Evolutionary conservation across 2,888 invertebrate genomes (phyloP).

Genomic region (Pristionchus exspectatus): DNA sequence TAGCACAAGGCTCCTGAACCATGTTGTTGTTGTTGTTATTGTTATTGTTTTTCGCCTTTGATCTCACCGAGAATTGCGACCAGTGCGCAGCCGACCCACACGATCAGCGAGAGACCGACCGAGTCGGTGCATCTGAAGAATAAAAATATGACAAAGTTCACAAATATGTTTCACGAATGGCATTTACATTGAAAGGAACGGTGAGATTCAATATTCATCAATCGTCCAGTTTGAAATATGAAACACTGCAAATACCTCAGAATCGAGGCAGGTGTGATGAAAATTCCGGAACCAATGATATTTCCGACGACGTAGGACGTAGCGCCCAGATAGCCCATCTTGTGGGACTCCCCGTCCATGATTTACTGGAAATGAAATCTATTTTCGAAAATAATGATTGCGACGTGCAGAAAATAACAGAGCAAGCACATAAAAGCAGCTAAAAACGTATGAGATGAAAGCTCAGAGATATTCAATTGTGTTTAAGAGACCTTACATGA

Average conservation of each 20-base stretch:
- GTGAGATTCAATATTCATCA: background rate
- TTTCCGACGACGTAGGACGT: constrained; percentile 74
- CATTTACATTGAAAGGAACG: background rate
- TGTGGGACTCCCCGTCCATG: constrained; percentile 72
- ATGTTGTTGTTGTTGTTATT: background rate
- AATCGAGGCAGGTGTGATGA: constrained; percentile 74
- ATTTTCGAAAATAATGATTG: no score
- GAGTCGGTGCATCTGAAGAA: constrained; percentile 81
- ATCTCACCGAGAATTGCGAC: constrained; percentile 74
- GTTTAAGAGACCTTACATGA: no score
- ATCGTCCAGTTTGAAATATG: no score
- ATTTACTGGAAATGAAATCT: background rate
- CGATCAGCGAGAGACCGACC: constrained; percentile 92
- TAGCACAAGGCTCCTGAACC: constrained; percentile 76
- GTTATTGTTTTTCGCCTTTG: background rate
- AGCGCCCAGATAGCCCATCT: constrained; percentile 76
- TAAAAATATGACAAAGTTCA: no score
- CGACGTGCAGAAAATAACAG: no score
- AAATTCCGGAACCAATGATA: constrained; percentile 78
- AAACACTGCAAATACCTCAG: constrained; percentile 51
- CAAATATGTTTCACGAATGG: background rate
- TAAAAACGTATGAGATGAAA: no score
- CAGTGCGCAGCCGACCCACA: constrained; percentile 93
- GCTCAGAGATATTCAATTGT: no score
- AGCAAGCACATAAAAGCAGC: no score